Base-by-base conservation (phyloP, 1,140 invertebrate genomes). In the Andricus grossulariae region DNA sequence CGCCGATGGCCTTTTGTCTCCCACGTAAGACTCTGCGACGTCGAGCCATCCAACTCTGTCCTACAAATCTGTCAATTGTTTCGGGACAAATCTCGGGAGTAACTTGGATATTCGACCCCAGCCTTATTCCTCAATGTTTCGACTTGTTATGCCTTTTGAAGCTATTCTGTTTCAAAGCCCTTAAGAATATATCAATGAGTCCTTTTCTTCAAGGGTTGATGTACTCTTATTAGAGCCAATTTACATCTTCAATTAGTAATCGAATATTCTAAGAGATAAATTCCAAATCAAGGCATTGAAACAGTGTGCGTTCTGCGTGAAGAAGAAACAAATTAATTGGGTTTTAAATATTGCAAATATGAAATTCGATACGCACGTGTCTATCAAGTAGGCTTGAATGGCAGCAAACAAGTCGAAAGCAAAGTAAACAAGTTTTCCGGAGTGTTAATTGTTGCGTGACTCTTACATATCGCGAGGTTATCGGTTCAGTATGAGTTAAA, bases 21-120 rank as follows among this genome's bases (percentile, higher is more conserved):
- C 84, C 80, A 83, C 74, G 72, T 25, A 19, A 60, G 25, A 50
- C 49, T 60, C 49, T 71, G 18, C 52, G 70, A 50, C 55, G 39
- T 49, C 49, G 70, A 66, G 72, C 39, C 84, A 66, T 66, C 60
- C 60, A 66, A 66, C 84, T 83, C 77, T 75, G 73, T 80, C 75
- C 88, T 88, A 90, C 90, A 90, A 91, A 90, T 90, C 90, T 88
- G 88, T 91, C 90, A 90, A 90, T 91, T 90, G 87, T 88, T 85
- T 81, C 87, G 83, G 78, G 89, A 90, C 89, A 90, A 90, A 91
- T 90, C 87, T 86, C 79, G 75, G 75, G 83, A 80, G 78, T 45
- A 91, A 90, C 87, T 86, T 71, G 72, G 72, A 73, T 52, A 73
- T 52, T 54, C 50, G 50, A 54, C 45, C 39, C 16, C 60, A 51